Conservation (phyloP, 2,888 invertebrate genomes). For the Dasypogon diadema region DNA sequence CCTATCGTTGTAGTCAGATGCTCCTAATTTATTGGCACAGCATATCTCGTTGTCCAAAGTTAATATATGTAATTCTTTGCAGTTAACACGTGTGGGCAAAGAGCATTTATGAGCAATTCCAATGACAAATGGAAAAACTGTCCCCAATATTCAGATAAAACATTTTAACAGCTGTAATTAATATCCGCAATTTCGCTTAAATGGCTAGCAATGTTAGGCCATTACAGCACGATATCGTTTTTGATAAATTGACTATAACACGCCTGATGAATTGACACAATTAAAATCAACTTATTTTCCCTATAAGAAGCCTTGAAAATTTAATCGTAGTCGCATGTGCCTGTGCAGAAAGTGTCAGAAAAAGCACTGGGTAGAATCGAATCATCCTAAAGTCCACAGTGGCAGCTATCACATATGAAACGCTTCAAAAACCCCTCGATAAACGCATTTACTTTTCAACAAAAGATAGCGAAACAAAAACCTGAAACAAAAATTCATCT, state of each 20-base stretch:
- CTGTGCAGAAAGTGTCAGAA: no score
- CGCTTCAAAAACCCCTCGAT: not conserved
- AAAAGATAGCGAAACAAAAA: not conserved
- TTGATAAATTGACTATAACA: not conserved
- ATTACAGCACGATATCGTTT: not conserved
- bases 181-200: not conserved
- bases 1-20: conserved; percentile 34
- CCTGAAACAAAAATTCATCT: conserved; percentile 1
- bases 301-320: no score
- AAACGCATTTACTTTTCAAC: conserved; percentile 2
- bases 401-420: no score
- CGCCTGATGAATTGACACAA: not conserved
- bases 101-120: conserved; percentile 40
- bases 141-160: conserved; percentile 25
- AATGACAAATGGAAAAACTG: conserved; percentile 41
- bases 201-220: not conserved
- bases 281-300: no score
- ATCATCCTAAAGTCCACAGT: no score
- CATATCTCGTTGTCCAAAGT: not conserved
- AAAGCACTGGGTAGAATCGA: no score
- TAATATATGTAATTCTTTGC: conserved; percentile 4
- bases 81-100: not conserved
- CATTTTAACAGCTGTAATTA: conserved; percentile 27
- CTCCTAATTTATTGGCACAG: conserved; percentile 5
- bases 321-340: no score